phyloP scores from a whole-genome alignment of 2,797 vertebrate species.

The Cuniculus paca region DNA sequence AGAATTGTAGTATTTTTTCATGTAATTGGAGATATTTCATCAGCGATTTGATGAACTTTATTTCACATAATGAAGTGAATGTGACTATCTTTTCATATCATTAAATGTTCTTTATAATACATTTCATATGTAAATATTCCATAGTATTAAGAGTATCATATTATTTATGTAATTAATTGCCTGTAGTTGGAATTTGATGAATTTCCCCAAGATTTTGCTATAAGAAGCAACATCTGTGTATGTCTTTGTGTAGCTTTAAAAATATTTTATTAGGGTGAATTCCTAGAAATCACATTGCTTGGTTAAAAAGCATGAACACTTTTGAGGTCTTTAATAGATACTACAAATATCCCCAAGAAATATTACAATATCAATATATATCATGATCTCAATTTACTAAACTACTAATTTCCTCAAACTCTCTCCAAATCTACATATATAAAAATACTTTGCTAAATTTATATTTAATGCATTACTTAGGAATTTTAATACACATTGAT shows the following conservation, averaged over 20 bases:
- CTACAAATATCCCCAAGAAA: background rate
- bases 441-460: background rate
- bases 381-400: background rate
- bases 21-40: slow-evolving; percentile 21
- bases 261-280: slow-evolving; percentile 31
- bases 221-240: background rate
- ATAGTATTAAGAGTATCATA: slow-evolving; percentile 12
- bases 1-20: background rate
- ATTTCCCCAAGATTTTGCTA: background rate
- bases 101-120: slow-evolving; percentile 47
- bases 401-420: background rate
- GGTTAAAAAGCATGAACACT: slow-evolving; percentile 2
- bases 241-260: slow-evolving; percentile 41
- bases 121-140: slow-evolving; percentile 27
- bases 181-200: background rate
- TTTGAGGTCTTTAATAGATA: slow-evolving; percentile 15
- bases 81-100: background rate
- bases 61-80: background rate
- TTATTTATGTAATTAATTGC: background rate
- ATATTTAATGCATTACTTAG: background rate
- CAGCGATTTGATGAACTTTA: slow-evolving; percentile 4
- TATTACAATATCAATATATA: background rate
- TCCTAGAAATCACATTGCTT: slow-evolving; percentile 54
- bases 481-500: slow-evolving; percentile 28
- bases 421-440: background rate